These are phyloP conservation scores for Polymixis lichenea DNA, from an alignment of 2,888 invertebrate species.

Conservation along the genomic window DNA sequence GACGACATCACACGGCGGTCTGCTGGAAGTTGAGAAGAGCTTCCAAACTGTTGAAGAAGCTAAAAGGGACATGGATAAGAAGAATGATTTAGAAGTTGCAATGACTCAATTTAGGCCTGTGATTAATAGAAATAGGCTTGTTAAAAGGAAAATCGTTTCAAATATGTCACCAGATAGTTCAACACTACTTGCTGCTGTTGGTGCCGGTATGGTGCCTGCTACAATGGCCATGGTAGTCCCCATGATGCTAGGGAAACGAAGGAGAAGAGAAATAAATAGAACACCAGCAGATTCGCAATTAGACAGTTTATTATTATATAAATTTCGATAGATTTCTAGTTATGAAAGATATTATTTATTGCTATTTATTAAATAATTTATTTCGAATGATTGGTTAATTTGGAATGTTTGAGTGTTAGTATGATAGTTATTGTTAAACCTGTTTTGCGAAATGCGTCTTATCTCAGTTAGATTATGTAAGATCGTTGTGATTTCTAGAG, in stretches of 20 bases:
- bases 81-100: slow-evolving; percentile 79
- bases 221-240: slow-evolving; percentile 95
- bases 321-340: slow-evolving; percentile 63
- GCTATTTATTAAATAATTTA: slow-evolving; percentile 63
- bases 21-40: slow-evolving; percentile 94
- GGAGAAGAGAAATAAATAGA: slow-evolving; percentile 76
- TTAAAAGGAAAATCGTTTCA: slow-evolving; percentile 80
- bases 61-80: slow-evolving; percentile 83
- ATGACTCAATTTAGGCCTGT: slow-evolving; percentile 78
- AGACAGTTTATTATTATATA: slow-evolving; percentile 74
- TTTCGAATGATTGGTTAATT: slow-evolving; percentile 37
- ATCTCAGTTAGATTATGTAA: slow-evolving; percentile 40
- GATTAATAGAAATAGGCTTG: slow-evolving; percentile 76
- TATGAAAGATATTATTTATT: slow-evolving; percentile 59
- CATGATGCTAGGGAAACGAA: slow-evolving; percentile 92
- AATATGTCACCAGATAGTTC: slow-evolving; percentile 89
- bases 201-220: slow-evolving; percentile 95
- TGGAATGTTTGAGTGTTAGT: slow-evolving; percentile 51
- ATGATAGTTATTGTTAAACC: slow-evolving; percentile 27
- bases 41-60: slow-evolving; percentile 93
- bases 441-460: slow-evolving; percentile 33
- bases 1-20: slow-evolving; percentile 93
- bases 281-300: slow-evolving; percentile 68
- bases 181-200: slow-evolving; percentile 93
- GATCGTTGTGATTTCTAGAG: slow-evolving; percentile 59